Conservation (phyloP, 2,113 vertebrate genomes). For the Chaenocephalus aceratus region DNA sequence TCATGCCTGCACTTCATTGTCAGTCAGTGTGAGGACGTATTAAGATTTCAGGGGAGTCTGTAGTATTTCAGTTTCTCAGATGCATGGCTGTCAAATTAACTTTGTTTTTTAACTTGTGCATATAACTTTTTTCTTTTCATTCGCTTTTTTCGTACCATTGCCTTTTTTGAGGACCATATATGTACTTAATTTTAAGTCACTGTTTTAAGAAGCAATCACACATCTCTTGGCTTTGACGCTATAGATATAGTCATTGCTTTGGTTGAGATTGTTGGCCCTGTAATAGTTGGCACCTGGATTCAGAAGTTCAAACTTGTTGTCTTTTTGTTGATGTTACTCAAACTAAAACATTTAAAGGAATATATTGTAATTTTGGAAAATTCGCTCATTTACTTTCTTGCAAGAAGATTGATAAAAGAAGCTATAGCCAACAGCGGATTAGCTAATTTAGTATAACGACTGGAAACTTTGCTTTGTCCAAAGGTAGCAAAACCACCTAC, state of each 20-base stretch:
- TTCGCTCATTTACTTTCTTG: not conserved
- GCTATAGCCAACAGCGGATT: not conserved
- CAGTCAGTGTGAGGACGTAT: slow-evolving; percentile 31
- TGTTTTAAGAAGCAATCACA: slow-evolving; percentile 59
- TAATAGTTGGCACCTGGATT: slow-evolving; percentile 28
- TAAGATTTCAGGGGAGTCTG: slow-evolving; percentile 54
- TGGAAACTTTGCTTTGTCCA: not conserved
- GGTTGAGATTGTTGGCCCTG: slow-evolving; percentile 25
- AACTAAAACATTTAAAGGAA: slow-evolving; percentile 19
- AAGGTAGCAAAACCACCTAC: not conserved
- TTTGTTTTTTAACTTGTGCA: slow-evolving; percentile 35
- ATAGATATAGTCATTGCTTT: slow-evolving; percentile 27
- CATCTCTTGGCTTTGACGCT: slow-evolving; percentile 44
- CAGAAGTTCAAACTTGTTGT: slow-evolving; percentile 35
- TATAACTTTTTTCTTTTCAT: slow-evolving; percentile 32
- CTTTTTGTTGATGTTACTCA: slow-evolving; percentile 4
- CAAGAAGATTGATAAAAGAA: not conserved
- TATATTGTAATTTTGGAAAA: slow-evolving; percentile 11
- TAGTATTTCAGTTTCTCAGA: slow-evolving; percentile 45
- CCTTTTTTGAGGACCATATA: slow-evolving; percentile 69
- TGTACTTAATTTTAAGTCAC: slow-evolving; percentile 75
- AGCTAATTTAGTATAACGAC: slow-evolving; percentile 4
- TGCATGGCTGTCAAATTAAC: slow-evolving; percentile 48
- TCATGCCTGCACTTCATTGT: slow-evolving; percentile 55
- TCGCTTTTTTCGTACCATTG: slow-evolving; percentile 54